A percentile compares a stretch with the other conserved stretches of the same genome.
phyloP scores from a whole-genome alignment of 2,888 invertebrate species.

The Protophormia terraenovae region DNA sequence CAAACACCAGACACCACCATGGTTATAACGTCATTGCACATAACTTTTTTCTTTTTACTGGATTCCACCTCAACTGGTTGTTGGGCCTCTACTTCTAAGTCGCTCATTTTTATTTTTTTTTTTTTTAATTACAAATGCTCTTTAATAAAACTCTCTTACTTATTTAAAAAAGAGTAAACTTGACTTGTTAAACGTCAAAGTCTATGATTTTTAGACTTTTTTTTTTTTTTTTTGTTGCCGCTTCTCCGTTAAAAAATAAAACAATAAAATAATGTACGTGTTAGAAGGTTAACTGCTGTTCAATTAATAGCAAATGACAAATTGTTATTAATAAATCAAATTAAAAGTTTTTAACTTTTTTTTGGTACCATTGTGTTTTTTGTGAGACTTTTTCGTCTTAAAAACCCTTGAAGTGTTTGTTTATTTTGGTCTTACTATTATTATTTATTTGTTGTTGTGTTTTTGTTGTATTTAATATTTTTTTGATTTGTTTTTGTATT shows the following conservation, averaged over 20 bases:
- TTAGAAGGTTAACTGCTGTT: conserved; percentile 21
- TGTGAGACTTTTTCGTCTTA: too few relatives aligned
- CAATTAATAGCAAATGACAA: conserved; percentile 14
- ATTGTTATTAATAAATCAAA: conserved; percentile 10
- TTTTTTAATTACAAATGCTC: not conserved
- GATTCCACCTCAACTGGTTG: conserved; percentile 26
- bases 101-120: conserved; percentile 23
- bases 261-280: not conserved
- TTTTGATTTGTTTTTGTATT: not conserved
- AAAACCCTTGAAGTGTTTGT: conserved; percentile 17
- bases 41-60: conserved; percentile 33
- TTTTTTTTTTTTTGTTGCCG: not conserved
- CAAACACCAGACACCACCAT: conserved; percentile 54
- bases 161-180: not conserved
- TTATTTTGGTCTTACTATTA: conserved; percentile 7
- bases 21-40: conserved; percentile 45
- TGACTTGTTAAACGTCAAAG: not conserved
- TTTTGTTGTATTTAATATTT: not conserved
- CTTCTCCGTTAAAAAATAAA: not conserved
- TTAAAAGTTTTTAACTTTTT: not conserved
- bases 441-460: not conserved
- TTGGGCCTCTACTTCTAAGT: conserved; percentile 37
- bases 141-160: not conserved
- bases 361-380: too few relatives aligned
- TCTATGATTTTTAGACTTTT: not conserved